Percentiles rank a stretch among this genome's conserved stretches.
Conservation (phyloP, 2,888 invertebrate species). For the Pammene aurita region DNA sequence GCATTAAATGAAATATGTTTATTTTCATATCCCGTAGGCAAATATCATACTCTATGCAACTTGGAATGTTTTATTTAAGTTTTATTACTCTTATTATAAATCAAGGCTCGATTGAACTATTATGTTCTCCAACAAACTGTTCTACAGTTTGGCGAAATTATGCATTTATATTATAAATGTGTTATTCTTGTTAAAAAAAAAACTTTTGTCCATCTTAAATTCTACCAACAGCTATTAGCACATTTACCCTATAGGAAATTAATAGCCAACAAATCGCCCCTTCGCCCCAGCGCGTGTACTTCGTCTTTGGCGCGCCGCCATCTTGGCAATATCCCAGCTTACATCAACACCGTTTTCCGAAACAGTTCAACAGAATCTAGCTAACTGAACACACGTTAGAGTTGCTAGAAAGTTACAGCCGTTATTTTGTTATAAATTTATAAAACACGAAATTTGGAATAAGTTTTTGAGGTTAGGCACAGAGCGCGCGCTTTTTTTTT, state of each 20-base stretch:
- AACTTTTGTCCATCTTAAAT: too few species aligned
- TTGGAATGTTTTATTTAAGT: too few species aligned
- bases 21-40: too few species aligned
- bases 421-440: constrained; percentile 24
- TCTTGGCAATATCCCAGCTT: constrained; percentile 71
- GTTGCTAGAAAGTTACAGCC: constrained; percentile 44
- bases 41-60: too few species aligned
- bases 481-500: constrained; percentile 38
- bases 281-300: constrained; percentile 57
- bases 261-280: constrained; percentile 16
- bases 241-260: constrained; percentile 14
- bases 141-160: too few species aligned
- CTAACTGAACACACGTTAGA: constrained; percentile 61
- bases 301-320: constrained; percentile 83
- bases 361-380: constrained; percentile 65
- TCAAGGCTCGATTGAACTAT: too few species aligned
- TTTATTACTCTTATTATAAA: too few species aligned
- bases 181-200: too few species aligned
- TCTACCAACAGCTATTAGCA: not conserved
- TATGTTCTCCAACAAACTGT: too few species aligned
- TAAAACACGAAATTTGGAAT: constrained; percentile 28
- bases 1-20: too few species aligned
- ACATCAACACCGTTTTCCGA: constrained; percentile 50
- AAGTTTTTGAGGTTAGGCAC: constrained; percentile 22
- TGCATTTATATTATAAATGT: too few species aligned